These are phyloP conservation scores for Bufotes viridis DNA, from an alignment of 2,797 vertebrate species.

Conservation along the genomic window DNA sequence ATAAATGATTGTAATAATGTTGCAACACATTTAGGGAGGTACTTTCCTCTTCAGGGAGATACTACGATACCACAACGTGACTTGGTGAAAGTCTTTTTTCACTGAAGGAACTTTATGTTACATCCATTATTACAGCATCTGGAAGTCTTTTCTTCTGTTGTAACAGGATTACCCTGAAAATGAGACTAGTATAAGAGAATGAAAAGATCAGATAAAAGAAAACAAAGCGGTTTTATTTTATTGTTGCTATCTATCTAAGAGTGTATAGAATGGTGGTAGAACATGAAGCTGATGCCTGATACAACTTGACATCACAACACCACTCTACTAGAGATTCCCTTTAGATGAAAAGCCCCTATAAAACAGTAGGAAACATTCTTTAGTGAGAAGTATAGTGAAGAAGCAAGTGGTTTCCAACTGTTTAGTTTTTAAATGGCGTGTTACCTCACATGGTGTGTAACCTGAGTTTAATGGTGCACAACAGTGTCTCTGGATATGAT, in stretches of 20 bases:
- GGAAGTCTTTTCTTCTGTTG: not conserved
- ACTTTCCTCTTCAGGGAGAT: not conserved
- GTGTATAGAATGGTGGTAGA: slow-evolving; percentile 11
- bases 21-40: not conserved
- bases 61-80: not conserved
- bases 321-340: slow-evolving; percentile 20
- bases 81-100: not conserved
- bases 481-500: slow-evolving; percentile 42
- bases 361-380: slow-evolving; percentile 61
- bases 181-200: not conserved
- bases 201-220: slow-evolving; percentile 2
- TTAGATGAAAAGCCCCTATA: slow-evolving; percentile 59
- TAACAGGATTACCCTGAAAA: not conserved
- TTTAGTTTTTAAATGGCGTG: slow-evolving; percentile 54
- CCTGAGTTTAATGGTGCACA: slow-evolving; percentile 61
- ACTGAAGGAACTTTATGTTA: not conserved
- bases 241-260: not conserved
- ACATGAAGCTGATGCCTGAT: slow-evolving; percentile 8
- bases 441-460: slow-evolving; percentile 61
- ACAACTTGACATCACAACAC: slow-evolving; percentile 29
- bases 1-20: not conserved
- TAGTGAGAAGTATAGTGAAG: slow-evolving; percentile 40
- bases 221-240: slow-evolving; percentile 2
- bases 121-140: not conserved
- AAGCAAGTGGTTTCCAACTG: slow-evolving; percentile 60